Conservation (phyloP, 2,113 vertebrate species). For the Artemisiospiza belli region DNA sequence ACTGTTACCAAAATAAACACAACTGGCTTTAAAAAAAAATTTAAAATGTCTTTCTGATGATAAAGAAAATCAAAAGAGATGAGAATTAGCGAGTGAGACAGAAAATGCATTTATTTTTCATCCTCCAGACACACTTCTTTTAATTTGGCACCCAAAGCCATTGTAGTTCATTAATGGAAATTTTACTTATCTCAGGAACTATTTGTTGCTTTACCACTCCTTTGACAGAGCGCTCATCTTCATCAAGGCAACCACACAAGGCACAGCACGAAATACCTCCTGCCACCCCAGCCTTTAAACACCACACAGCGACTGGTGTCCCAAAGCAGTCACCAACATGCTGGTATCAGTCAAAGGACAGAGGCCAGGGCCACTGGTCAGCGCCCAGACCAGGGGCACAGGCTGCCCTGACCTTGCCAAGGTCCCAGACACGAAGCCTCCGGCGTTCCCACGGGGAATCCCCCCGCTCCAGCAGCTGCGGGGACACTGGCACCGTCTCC, state of each 20-base stretch:
- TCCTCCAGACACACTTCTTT: conserved; percentile 11
- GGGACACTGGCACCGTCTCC: not conserved
- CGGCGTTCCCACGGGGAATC: not conserved
- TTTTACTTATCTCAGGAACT: conserved; percentile 27
- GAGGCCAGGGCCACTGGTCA: not conserved
- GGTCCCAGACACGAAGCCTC: not conserved
- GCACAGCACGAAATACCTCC: not conserved
- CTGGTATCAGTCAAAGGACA: not conserved
- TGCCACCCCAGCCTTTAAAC: not conserved
- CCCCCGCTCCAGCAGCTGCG: not conserved
- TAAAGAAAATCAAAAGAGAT: conserved; percentile 33
- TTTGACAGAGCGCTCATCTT: conserved; percentile 45
- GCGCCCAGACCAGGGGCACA: not conserved
- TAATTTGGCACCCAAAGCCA: conserved; percentile 41
- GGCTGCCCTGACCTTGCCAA: not conserved
- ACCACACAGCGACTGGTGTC: fast-evolving
- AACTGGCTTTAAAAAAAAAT: conserved; percentile 16
- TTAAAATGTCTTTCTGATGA: conserved; percentile 30
- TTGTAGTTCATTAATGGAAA: conserved; percentile 41
- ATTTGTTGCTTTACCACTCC: conserved; percentile 39
- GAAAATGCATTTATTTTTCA: conserved; percentile 31
- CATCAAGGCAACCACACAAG: not conserved
- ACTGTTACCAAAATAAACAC: conserved; percentile 64
- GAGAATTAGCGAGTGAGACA: not conserved
- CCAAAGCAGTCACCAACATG: not conserved